These are phyloP conservation scores for Amblyjoppa fuscipennis DNA, from an alignment of 2,888 invertebrate species.

Conservation along the genomic window DNA sequence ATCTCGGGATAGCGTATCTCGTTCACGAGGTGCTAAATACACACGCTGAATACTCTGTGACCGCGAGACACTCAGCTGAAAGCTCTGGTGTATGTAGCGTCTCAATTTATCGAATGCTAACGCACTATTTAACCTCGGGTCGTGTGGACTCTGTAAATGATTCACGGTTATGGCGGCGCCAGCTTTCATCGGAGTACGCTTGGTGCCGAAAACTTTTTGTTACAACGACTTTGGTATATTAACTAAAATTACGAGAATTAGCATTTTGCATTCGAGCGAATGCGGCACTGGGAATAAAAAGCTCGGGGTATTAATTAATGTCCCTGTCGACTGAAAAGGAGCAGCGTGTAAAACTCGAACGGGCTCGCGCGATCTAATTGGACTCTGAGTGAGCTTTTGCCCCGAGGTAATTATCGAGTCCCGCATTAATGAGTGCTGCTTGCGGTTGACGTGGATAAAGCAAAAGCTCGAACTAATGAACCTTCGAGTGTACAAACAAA, in stretches of 20 bases:
- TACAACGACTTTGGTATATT: background rate
- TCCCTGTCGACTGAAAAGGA: background rate
- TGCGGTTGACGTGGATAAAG: background rate
- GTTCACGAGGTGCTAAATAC: too few species aligned
- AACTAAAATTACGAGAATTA: background rate
- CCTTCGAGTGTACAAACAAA: background rate
- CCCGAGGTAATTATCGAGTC: slow-evolving; percentile 1
- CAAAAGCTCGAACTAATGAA: slow-evolving; percentile 8
- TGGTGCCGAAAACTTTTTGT: background rate
- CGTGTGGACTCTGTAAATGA: background rate
- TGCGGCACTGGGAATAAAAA: background rate
- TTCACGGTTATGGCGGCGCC: background rate
- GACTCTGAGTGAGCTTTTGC: background rate
- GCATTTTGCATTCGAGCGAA: background rate
- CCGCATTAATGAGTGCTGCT: slow-evolving; percentile 7
- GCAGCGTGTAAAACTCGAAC: background rate
- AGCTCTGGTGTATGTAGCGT: background rate
- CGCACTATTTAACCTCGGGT: background rate
- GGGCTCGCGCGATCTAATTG: slow-evolving; percentile 2
- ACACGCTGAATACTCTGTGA: too few species aligned
- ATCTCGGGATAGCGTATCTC: too few species aligned
- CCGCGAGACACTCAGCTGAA: too few species aligned
- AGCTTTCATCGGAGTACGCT: background rate
- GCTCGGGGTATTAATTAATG: background rate
- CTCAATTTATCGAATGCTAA: background rate